Conservation (phyloP, 2,797 vertebrate species). For the Platyrinchus mystaceus region DNA sequence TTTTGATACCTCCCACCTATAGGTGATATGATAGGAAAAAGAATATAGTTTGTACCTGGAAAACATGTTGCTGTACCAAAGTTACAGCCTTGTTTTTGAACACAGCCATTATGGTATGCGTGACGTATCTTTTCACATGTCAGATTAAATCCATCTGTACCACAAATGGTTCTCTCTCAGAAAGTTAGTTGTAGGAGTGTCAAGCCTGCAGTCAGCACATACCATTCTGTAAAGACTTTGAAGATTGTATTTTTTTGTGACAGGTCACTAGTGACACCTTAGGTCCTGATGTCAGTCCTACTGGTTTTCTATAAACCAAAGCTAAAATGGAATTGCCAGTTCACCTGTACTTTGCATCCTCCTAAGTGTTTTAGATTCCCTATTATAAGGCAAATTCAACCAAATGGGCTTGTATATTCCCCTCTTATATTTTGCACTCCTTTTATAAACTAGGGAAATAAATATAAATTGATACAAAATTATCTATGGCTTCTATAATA, state of each 20-base stretch:
- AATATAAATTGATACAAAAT: background rate
- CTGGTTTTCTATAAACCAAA: background rate
- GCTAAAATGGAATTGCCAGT: background rate
- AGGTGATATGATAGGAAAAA: background rate
- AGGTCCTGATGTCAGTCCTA: background rate
- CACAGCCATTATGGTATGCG: fast-evolving
- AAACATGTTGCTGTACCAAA: background rate
- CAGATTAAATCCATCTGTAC: background rate
- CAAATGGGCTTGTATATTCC: background rate
- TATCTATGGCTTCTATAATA: background rate
- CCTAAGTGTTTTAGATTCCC: background rate
- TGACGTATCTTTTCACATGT: background rate
- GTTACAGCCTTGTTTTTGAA: background rate
- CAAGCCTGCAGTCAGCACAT: background rate
- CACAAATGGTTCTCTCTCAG: fast-evolving
- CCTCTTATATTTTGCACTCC: background rate
- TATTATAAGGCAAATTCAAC: background rate
- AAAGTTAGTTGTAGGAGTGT: fast-evolving
- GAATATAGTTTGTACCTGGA: background rate
- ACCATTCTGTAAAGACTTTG: background rate
- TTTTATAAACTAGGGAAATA: background rate
- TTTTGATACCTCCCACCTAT: background rate
- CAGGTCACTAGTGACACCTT: background rate
- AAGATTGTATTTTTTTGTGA: background rate
- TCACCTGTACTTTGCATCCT: background rate